phyloP scores from a whole-genome alignment of 2,888 invertebrate species.

The Timema cristinae region DNA sequence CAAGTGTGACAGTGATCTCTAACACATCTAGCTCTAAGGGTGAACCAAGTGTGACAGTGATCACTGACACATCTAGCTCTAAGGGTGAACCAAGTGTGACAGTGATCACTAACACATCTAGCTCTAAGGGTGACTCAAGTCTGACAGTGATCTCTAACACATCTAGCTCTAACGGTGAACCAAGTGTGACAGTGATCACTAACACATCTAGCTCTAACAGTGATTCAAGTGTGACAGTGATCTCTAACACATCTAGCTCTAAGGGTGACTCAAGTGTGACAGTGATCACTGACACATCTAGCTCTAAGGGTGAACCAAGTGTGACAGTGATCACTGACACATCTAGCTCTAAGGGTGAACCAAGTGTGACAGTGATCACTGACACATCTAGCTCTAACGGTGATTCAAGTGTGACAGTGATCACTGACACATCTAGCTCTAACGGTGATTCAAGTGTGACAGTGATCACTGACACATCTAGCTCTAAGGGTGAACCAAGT shows the following conservation, averaged over 20 bases:
- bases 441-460: neutral
- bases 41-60: neutral
- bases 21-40: neutral
- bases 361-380: neutral
- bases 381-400: neutral
- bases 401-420: neutral
- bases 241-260: neutral
- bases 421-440: neutral
- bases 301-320: too few relatives aligned
- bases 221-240: neutral
- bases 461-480: neutral
- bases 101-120: neutral
- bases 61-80: neutral
- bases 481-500: too few relatives aligned
- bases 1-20: neutral
- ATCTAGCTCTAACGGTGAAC: too few relatives aligned
- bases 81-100: neutral
- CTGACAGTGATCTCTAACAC: neutral
- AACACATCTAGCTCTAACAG: neutral
- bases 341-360: too few relatives aligned
- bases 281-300: neutral
- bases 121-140: too few relatives aligned
- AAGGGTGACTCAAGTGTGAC: neutral
- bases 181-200: neutral
- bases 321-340: neutral